Conservation (phyloP, 1,140 invertebrate genomes). For the Ditylenchus dipsaci region DNA sequence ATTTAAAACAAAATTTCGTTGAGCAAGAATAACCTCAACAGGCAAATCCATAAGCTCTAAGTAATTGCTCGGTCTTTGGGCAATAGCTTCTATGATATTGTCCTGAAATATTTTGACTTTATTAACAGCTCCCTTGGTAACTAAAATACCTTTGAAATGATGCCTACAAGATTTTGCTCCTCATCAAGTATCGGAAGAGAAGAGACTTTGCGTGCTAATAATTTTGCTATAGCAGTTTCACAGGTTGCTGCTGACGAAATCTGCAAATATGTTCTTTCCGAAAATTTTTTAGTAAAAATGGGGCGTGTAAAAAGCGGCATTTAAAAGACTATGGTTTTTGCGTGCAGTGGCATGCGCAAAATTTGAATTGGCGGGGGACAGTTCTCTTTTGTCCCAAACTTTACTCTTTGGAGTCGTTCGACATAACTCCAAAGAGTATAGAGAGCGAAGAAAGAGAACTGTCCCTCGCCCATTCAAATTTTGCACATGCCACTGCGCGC, state of each 20-base stretch:
- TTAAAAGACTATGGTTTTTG: no score
- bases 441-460: no score
- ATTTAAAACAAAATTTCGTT: neutral
- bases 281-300: no score
- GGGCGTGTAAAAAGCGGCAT: no score
- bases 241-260: slow-evolving; percentile 2
- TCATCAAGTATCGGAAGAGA: slow-evolving; percentile 23
- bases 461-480: no score
- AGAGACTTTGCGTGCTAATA: slow-evolving; percentile 25
- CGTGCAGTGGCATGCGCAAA: no score
- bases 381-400: no score
- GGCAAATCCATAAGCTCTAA: slow-evolving; percentile 1
- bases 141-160: neutral
- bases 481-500: no score
- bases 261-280: no score
- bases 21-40: neutral
- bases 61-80: neutral
- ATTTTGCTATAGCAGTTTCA: slow-evolving; percentile 19
- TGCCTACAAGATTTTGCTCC: slow-evolving; percentile 19
- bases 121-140: neutral
- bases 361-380: no score
- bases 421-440: no score
- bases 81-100: slow-evolving; percentile 4
- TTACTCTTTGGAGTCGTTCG: no score
- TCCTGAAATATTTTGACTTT: neutral